Conservation (phyloP, 2,113 vertebrate genomes). For the Elanoides forficatus region DNA sequence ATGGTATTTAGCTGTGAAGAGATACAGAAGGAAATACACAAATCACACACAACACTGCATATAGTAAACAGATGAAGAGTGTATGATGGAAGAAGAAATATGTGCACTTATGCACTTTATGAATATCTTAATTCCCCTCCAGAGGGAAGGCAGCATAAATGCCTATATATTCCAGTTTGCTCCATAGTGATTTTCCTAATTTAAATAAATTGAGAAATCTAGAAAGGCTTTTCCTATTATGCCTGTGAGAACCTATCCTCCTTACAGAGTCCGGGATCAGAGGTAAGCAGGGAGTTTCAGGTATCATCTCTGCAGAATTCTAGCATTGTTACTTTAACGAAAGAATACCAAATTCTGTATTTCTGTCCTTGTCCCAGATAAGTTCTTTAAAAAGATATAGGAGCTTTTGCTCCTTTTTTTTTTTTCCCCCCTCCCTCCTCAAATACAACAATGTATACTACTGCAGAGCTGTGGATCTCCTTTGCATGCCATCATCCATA, state of each 20-base stretch:
- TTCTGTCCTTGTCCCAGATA: neutral
- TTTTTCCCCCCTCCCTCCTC: accelerated
- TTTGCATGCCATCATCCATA: neutral
- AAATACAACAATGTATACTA: neutral
- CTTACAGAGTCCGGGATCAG: neutral
- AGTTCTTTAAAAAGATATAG: neutral
- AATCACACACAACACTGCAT: neutral
- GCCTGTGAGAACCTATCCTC: neutral
- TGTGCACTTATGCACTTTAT: neutral
- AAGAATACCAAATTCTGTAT: neutral
- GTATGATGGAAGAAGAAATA: neutral
- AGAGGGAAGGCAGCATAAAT: neutral
- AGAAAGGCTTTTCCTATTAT: neutral
- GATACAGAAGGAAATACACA: neutral
- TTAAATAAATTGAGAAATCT: neutral
- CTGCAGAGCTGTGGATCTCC: neutral
- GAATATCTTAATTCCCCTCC: conserved; percentile 19
- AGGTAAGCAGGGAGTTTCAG: neutral
- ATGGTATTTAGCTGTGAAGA: conserved; percentile 6
- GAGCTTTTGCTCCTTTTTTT: neutral
- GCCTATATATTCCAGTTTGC: neutral
- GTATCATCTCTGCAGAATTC: neutral
- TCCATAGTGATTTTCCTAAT: conserved; percentile 19
- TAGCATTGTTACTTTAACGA: neutral
- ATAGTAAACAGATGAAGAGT: neutral